These are phyloP conservation scores for Babyrousa celebensis DNA, from an alignment of 2,797 vertebrate genomes.

Conservation along the genomic window DNA sequence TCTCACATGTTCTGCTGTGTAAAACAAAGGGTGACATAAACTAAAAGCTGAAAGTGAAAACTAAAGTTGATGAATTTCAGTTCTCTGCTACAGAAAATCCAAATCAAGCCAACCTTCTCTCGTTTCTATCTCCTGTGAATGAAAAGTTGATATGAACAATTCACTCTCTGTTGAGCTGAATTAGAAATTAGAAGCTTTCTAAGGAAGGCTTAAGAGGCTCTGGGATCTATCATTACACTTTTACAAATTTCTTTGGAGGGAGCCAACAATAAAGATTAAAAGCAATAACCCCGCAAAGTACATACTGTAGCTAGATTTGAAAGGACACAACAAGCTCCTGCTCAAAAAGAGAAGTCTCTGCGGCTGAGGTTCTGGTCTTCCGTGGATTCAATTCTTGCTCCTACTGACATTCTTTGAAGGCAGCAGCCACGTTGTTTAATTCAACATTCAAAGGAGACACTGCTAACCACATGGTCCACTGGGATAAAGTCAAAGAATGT, in stretches of 20 bases:
- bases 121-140: conserved; percentile 32
- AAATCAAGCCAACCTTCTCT: conserved; percentile 4
- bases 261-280: conserved; percentile 70
- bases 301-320: conserved; percentile 64
- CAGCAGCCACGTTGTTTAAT: conserved; percentile 33
- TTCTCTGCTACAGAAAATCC: conserved; percentile 27
- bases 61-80: conserved; percentile 32
- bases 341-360: conserved; percentile 26
- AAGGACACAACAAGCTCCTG: conserved; percentile 58
- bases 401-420: conserved; percentile 62
- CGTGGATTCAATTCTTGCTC: neutral
- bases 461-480: neutral
- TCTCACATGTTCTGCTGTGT: neutral
- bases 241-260: conserved; percentile 75
- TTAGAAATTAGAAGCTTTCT: conserved; percentile 69
- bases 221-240: conserved; percentile 70
- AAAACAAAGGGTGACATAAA: neutral
- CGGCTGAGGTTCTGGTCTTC: conserved; percentile 55
- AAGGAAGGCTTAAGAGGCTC: neutral
- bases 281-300: conserved; percentile 64
- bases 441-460: conserved; percentile 60
- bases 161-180: conserved; percentile 68
- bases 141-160: conserved; percentile 45
- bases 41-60: neutral
- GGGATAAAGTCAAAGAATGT: conserved; percentile 36